Base-by-base conservation (phyloP, 1,140 invertebrate genomes). In the Bombus terrestris region DNA sequence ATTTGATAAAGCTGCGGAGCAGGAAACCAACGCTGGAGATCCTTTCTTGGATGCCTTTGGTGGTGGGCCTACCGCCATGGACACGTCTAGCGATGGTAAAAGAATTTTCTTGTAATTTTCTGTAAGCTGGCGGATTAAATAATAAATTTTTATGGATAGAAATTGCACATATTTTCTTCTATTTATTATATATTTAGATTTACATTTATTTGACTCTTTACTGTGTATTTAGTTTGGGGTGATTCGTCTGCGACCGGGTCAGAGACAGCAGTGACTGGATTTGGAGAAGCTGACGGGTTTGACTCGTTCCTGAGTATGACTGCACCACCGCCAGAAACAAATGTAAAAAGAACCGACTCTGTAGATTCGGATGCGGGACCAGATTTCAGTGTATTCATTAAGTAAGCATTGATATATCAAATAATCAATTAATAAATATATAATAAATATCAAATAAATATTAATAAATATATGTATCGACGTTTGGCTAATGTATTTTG, bases 251-350 rank as follows among this genome's bases (percentile, higher is more conserved):
- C 93, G 6, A 91, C 93, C 22, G 89, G 91, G 10, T 92, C 92
- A 12, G 95, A 95, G 25, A 94, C 92, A 4, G 95, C 94, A 28
- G 88, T 94, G 3, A 95, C 95, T 59, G 97, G 97, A 3, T 97
- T 97, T 81, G 96, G 95, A 12, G 96, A 97, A 82, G 96, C 96
- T n/a, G 97, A 98, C 75, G 96, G 96, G 57, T 98, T 98, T 92
- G 98, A 99, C 93, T 96, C 97, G 5, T 98, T 98, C 95, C 94
- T 98, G 66, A 96, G 97, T 25, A 96, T 98, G 96, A 97, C 97
- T 81, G 97, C 97, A 64, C 97, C 97, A 71, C 97, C 96, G 0
- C 95, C 96, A 13, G 96, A 96, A 28, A 91, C 95, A 64, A 95
- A 93, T 53, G 92, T 96, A 5, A 96, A 96, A n/a, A 96, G 96